Percentiles rank a stretch among this genome's conserved stretches.
Conservation (phyloP, 2,113 vertebrate species). For the Semnopithecus entellus region DNA sequence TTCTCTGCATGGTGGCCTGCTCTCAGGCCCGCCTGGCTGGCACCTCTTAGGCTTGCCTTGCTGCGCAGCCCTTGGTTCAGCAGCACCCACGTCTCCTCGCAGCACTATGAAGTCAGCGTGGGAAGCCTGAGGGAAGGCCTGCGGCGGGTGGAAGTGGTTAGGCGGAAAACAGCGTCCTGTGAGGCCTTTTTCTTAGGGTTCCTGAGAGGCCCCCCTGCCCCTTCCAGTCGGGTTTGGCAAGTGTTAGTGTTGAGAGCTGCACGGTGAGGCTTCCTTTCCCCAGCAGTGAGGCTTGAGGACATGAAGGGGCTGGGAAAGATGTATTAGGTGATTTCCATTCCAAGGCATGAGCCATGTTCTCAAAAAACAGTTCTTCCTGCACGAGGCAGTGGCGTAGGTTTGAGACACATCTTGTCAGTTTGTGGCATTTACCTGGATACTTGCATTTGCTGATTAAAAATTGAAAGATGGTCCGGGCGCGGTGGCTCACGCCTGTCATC, state of each 20-base stretch:
- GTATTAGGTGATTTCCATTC: neutral
- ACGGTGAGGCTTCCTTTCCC: neutral
- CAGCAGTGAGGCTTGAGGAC: no score
- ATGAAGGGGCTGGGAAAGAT: neutral
- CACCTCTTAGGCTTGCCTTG: neutral
- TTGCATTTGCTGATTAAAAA: neutral
- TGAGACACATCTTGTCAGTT: neutral
- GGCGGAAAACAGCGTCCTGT: neutral
- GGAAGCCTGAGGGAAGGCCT: neutral
- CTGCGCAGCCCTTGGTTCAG: neutral
- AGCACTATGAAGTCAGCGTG: fast-evolving
- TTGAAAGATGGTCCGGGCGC: fast-evolving
- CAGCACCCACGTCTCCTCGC: no score
- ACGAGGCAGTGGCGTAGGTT: neutral
- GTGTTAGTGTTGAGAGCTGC: fast-evolving
- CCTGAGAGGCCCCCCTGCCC: no score
- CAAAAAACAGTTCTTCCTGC: neutral
- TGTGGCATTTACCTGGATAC: neutral
- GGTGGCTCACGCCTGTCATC: no score
- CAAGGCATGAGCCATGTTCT: neutral
- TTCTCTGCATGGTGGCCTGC: neutral
- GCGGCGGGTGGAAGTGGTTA: neutral
- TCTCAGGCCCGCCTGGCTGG: neutral
- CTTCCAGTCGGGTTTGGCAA: neutral
- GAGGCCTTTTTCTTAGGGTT: neutral